Conservation (phyloP, 2,797 vertebrate species). For the Champsocephalus gunnari region DNA sequence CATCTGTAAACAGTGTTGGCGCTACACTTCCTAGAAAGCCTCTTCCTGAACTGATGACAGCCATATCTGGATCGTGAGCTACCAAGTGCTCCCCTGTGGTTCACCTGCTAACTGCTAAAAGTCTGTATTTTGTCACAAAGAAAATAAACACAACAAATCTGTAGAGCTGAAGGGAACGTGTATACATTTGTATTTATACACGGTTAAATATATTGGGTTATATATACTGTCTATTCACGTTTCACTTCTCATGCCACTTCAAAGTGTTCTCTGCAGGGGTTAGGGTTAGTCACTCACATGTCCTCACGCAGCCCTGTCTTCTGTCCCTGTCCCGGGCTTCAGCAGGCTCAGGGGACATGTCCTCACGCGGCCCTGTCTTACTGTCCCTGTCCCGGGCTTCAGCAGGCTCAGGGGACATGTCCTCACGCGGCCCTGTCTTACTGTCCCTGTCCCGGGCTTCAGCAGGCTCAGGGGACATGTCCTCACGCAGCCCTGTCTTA, state of each 20-base stretch:
- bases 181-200: too few relatives aligned
- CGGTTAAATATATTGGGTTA: too few relatives aligned
- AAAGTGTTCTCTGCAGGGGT: neutral
- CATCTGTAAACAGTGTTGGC: slow-evolving; percentile 14
- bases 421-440: too few relatives aligned
- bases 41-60: neutral
- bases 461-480: slow-evolving; percentile 37
- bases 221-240: too few relatives aligned
- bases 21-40: neutral
- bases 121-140: too few relatives aligned
- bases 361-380: slow-evolving; percentile 24
- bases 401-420: slow-evolving; percentile 46
- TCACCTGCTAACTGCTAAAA: too few relatives aligned
- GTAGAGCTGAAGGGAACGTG: too few relatives aligned
- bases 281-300: slow-evolving; percentile 14
- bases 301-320: neutral
- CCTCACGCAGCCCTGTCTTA: slow-evolving; percentile 22
- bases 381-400: slow-evolving; percentile 52
- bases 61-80: neutral
- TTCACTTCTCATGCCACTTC: neutral
- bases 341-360: slow-evolving; percentile 37
- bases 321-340: slow-evolving; percentile 53
- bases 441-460: slow-evolving; percentile 53
- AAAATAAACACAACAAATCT: too few relatives aligned
- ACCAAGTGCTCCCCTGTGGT: neutral